Base-by-base conservation (phyloP, 1,140 invertebrate genomes). In the Palaemon carinicauda region DNA sequence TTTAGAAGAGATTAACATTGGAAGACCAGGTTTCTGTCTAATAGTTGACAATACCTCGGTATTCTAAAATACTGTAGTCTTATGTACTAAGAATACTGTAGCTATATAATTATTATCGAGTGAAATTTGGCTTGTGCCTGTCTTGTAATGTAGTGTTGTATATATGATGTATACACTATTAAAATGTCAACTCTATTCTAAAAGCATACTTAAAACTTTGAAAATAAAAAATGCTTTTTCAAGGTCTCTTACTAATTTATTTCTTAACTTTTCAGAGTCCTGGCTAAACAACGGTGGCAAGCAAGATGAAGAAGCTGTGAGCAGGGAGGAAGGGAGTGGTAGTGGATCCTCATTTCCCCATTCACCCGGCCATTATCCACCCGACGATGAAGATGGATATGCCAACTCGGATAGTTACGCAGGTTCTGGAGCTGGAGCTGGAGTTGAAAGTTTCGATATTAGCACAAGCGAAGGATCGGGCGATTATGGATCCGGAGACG, bases 361-460 rank as follows among this genome's bases (percentile, higher is more conserved):
- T 71, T 73, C 75, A 24, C 29, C 41, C 29, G 87, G 51, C 27
- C 80, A 88, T 27, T 83, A 83, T 60, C 87, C 87, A 19, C 87
- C 87, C 19, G 87, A 88, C 74, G 87, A 88, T 54, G 87, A 88
- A 71, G 87, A 88, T 56, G 87, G 74, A n/a, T 88, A 88, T 71
- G 21, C 69, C 15, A 41, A 41, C 12, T 41, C 41, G 10, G 17
- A 83, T 65, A 77, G 53, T 54, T 56, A 80, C 27, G 85, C 81
- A 12, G 87, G 87, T 27, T 88, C 87, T 27, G 87, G 87, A 41
- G 85, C 29, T 53, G 75, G 87, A 19, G 83, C 87, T 27, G 87
- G 87, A 41, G 85, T 21, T 53, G 75, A 65, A 3, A 41, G 50
- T 54, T 80, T 79, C 50, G 69, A 53, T 53, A 29, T 21, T 9